Evolutionary conservation across 2,888 invertebrate genomes (phyloP).

Genomic region (Mythimna impura): DNA sequence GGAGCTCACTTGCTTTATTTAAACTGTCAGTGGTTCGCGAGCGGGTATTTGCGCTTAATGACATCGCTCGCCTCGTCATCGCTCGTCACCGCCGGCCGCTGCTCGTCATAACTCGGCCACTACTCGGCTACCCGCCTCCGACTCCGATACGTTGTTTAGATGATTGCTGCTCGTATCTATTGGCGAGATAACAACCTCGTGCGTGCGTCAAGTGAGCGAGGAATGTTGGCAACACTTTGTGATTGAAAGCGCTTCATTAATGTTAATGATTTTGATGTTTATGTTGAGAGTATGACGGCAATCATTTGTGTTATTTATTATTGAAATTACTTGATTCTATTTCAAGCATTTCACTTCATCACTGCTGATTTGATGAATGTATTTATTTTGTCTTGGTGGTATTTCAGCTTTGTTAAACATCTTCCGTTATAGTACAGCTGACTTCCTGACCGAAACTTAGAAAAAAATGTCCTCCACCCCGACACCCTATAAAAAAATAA

Average conservation of each 20-base stretch:
- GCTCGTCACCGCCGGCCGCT: constrained; percentile 18
- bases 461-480: neutral
- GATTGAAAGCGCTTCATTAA: constrained; percentile 34
- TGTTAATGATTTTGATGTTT: constrained; percentile 41
- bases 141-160: constrained; percentile 34
- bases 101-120: constrained; percentile 19
- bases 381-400: no score
- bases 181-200: constrained; percentile 29
- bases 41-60: constrained; percentile 70
- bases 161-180: constrained; percentile 26
- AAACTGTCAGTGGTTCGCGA: constrained; percentile 70
- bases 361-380: no score
- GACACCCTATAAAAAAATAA: constrained; percentile 14
- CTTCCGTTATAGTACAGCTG: neutral
- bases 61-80: constrained; percentile 45
- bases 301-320: neutral
- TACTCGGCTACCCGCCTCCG: constrained; percentile 10
- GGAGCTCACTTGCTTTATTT: constrained; percentile 77
- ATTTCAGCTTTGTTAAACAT: no score
- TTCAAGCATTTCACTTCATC: neutral
- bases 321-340: constrained; percentile 1
- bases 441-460: neutral
- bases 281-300: neutral
- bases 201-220: constrained; percentile 16
- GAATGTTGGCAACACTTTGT: constrained; percentile 37